phyloP scores from a whole-genome alignment of 2,797 vertebrate genomes.

The Rachycentron canadum region DNA sequence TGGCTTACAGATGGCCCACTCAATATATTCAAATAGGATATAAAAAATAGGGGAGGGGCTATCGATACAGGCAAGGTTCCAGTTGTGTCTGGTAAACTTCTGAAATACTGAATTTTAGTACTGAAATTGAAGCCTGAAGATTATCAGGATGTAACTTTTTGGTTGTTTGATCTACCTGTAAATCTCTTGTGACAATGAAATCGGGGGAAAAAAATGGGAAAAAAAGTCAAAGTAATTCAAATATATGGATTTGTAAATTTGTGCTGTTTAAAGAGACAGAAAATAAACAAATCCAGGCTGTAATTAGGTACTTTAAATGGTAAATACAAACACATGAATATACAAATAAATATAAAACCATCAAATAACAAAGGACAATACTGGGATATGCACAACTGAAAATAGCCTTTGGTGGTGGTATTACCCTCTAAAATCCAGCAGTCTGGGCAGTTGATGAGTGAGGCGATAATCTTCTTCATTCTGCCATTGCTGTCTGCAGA shows the following conservation, averaged over 20 bases:
- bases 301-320: constrained; percentile 49
- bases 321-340: constrained; percentile 44
- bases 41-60: constrained; percentile 78
- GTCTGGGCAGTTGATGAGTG: constrained; percentile 66
- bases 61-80: constrained; percentile 58
- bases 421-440: constrained; percentile 69
- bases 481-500: constrained; percentile 74
- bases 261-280: background rate
- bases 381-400: constrained; percentile 45
- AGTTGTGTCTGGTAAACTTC: constrained; percentile 23
- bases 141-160: background rate
- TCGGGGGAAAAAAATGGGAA: too few species aligned
- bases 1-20: constrained; percentile 88
- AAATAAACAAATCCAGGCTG: background rate
- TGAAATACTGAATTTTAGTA: background rate
- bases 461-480: constrained; percentile 77
- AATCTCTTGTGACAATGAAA: background rate
- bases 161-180: background rate
- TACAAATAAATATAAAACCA: constrained; percentile 60
- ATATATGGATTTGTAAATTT: background rate
- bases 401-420: constrained; percentile 59
- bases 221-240: background rate
- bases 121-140: background rate
- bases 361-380: constrained; percentile 59
- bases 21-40: constrained; percentile 87